A percentile compares a stretch with the other conserved stretches of the same genome.
Evolutionary conservation across 2,113 vertebrate genomes (phyloP).

Genomic region (Syrmaticus mikado): DNA sequence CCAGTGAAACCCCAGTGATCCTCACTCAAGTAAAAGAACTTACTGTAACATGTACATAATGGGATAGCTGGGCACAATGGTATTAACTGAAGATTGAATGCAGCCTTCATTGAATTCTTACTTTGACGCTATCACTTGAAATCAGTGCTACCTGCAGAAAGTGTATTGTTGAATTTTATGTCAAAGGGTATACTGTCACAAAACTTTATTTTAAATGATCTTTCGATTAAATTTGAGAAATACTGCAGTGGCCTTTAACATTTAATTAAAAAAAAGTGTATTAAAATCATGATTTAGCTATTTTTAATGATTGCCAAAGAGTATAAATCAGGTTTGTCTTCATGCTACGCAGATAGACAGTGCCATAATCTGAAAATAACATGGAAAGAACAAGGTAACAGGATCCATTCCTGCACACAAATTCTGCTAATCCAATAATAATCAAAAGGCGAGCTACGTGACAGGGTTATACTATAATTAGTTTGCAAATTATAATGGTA

Average conservation of each 20-base stretch:
- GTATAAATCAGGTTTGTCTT: not conserved
- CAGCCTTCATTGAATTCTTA: constrained; percentile 65
- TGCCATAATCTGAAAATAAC: not conserved
- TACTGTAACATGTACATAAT: constrained; percentile 57
- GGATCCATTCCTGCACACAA: not conserved
- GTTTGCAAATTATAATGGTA: not conserved
- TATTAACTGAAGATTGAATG: constrained; percentile 45
- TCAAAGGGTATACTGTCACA: constrained; percentile 33
- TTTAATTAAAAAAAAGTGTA: not conserved
- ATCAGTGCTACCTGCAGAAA: constrained; percentile 68
- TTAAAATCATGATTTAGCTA: not conserved
- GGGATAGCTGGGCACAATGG: constrained; percentile 66
- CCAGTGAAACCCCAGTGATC: constrained; percentile 27
- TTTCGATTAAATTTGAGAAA: not conserved
- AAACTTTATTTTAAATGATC: not conserved
- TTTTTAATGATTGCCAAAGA: not conserved
- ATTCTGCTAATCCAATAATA: not conserved
- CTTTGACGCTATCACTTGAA: constrained; percentile 68
- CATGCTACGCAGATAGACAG: not conserved
- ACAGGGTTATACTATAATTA: not conserved
- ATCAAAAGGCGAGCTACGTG: not conserved
- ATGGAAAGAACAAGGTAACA: not conserved
- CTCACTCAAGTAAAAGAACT: constrained; percentile 51
- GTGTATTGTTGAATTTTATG: constrained; percentile 37
- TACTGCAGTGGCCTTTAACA: constrained; percentile 1